Base-by-base conservation (phyloP, 2,113 vertebrate species). In the Ictalurus furcatus region DNA sequence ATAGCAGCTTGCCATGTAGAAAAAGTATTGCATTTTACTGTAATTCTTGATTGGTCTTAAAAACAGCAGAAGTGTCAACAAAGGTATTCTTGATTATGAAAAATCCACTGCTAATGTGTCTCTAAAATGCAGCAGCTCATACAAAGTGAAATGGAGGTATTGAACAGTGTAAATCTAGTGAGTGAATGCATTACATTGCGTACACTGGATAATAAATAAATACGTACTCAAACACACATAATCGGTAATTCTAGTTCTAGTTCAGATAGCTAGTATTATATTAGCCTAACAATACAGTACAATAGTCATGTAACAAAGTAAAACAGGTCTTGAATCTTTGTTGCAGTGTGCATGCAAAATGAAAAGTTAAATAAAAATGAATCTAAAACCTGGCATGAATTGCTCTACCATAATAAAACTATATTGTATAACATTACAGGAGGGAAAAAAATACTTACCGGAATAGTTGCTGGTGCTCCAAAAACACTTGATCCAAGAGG, bases 401-500 rank as follows among this genome's bases (percentile, higher is more conserved):
- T 28, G 4, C 28, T 48, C 23, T 19, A 44, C 44, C 8, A 19
- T 73, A 76, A 76, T 21, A 12, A 44, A 76, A 23, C 73, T 23
- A 21, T 11, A 44, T 76, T 76, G 21, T 52, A 30, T 23, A 34
- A 82, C 3, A 63, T 23, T 9, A 79, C 4, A 61, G 34, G 23
- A 25, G 12, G 3, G 6, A 30, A 40, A 25, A 73, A n/a, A 85
- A 87, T 85, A 69, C 88, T 3, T 89, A 91, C 91, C 67, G 84
- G 85, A 56, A 63, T 78, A 61, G 87, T 69, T 71, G 85, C 54
- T 73, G 88, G 69, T 17, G 88, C 73, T 86, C 90, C 88, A 87
- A 92, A 92, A 34, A 86, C 34, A 87, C 81, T 82, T 85, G 85
- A 85, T 89, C 90, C 91, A 87, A 88, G 76, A 28, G 88, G 87